Evolutionary conservation across 2,888 invertebrate genomes (phyloP), one percentile per base, ranked within the genome.

Genomic region (Neoascia interrupta): DNA sequence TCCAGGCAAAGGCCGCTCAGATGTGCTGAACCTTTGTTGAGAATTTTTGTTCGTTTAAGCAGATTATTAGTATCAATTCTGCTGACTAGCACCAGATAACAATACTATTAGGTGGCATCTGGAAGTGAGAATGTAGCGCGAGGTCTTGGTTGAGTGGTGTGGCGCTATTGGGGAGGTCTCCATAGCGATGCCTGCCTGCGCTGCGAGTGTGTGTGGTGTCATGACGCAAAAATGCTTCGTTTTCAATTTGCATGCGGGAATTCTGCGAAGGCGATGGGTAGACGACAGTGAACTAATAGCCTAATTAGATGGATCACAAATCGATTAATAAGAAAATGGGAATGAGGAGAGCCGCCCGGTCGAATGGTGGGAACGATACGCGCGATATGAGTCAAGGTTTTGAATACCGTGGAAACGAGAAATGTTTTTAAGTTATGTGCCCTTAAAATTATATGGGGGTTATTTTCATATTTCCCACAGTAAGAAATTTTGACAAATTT

Each of bases 281-380:
- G 66, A 54, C 43, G 76, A 76, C 76, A 60, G 72, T 60, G 66
- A 49, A 79, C 79, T 79, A 73, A 79, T 79, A 66, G 79, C 66
- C 72, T 79, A 79, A 79, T 79, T 73, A 79, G 79, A 79, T 43
- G 54, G 49, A 72, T 49, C 66, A 79, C 68, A 68, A 73, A 79
- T 72, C 79, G 79, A 79, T 79, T 79, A 73, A 79, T 68, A 47
- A 47, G n/a, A n/a, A 60, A 70, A 31, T 45, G 36, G n/a, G 51
- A 43, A 49, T 31, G 36, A 23, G 18, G 5, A 43, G 5, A 11
- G 28, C 15, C 6, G 26, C 10, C n/a, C n/a, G n/a, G 13, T 23
- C 31, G 13, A n/a, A 0, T 5, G 28, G 26, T 49, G 41, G 56
- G 41, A 41, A 43, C 13, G 10, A 10, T 56, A 3, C n/a, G n/a